Base-by-base conservation (phyloP, 2,888 invertebrate genomes). In the Brachypterus glaber region DNA sequence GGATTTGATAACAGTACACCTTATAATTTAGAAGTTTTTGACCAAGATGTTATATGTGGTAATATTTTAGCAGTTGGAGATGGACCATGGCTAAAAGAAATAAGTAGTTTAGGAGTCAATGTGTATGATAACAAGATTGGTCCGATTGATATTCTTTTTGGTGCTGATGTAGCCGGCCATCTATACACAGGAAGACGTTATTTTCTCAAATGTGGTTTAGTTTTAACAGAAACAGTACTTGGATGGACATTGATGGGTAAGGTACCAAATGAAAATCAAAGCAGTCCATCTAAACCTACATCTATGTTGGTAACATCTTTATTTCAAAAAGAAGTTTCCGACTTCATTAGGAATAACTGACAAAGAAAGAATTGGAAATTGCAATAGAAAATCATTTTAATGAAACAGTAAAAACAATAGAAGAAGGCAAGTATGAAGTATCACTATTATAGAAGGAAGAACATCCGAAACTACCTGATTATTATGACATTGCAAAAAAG, bases 181-280 rank as follows among this genome's bases (percentile, higher is more conserved):
- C 34, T 45, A 21, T 35, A 43, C 27, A 41, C 39, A n/a, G 45
- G 36, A 9, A 12, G 47, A 25, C 33, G 25, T 26, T 16, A 39
- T 32, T 11, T 40, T 39, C 32, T 45, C 13, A 8, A 17, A n/a
- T 43, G 33, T 25, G 43, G 43, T n/a, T 18, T 45, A 9, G 37
- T 45, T 5, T 37, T 33, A 9, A 29, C 33, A 8, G 45, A 40
- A 30, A 43, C 45, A 8, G 21, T 17, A 2, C 12, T 37, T 4
- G 41, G 39, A 9, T 44, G 41, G 39, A 43, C 41, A 3, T 30
- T 45, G 9, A 44, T 39, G 31, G 42, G 44, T 3, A 36, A 32
- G 33, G 14, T 32, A 9, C 25, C 31, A n/a, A 3, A 27, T 17
- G 4, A 34, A 7, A 2, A 1, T 18, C 11, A 14, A 2, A 15